Evolutionary conservation across 2,888 invertebrate species (phyloP).

Genomic region (Polyommatus iphigenia): DNA sequence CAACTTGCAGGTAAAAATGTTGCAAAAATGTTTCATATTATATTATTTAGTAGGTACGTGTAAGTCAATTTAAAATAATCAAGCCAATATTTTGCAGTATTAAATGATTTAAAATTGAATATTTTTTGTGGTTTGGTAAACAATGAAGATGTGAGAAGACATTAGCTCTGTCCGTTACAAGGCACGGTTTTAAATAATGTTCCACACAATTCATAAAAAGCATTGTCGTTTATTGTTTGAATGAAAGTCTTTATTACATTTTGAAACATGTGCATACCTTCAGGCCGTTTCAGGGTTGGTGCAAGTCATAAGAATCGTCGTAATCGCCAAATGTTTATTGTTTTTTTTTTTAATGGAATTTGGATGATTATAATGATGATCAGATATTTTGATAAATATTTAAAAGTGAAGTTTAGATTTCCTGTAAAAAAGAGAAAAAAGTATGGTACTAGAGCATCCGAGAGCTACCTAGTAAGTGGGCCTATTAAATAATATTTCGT

Average conservation of each 20-base stretch:
- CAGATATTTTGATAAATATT: neutral
- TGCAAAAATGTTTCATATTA: neutral
- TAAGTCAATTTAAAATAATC: too few relatives aligned
- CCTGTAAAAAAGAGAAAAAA: neutral
- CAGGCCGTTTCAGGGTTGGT: conserved; percentile 49
- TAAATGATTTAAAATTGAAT: neutral
- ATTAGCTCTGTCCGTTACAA: conserved; percentile 9
- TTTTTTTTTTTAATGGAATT: neutral
- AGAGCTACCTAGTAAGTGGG: neutral
- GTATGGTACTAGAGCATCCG: neutral
- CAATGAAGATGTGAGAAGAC: neutral
- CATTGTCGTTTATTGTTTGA: conserved; percentile 38
- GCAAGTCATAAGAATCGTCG: conserved; percentile 41
- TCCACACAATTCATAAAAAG: conserved; percentile 36
- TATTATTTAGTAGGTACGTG: too few relatives aligned
- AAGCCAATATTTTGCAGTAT: neutral
- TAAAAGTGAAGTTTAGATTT: neutral
- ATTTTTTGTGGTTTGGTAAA: neutral
- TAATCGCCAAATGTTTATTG: neutral
- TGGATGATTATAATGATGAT: neutral
- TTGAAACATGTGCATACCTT: conserved; percentile 63
- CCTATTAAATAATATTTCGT: too few relatives aligned
- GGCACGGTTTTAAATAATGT: conserved; percentile 26
- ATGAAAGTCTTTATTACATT: conserved; percentile 40
- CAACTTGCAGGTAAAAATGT: neutral